A percentile compares a stretch with the other conserved stretches of the same genome.
phyloP scores from a whole-genome alignment of 2,113 vertebrate genomes.

The Sterrhoptilus dennistouni region DNA sequence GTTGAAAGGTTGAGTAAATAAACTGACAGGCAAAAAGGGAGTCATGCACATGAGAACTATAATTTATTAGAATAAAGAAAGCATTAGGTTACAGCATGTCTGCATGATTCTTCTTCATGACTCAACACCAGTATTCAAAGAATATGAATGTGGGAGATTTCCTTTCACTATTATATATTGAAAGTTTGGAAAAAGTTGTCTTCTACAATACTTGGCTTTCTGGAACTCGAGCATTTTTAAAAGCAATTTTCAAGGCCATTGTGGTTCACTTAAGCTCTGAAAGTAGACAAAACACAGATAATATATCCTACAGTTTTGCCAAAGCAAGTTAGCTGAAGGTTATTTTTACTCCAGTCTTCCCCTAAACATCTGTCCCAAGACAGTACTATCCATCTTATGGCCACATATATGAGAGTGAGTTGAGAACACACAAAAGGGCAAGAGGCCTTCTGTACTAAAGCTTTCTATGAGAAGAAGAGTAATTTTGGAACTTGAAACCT shows the following conservation, averaged over 20 bases:
- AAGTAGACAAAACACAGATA: constrained; percentile 16
- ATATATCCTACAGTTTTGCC: not conserved
- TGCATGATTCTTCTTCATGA: not conserved
- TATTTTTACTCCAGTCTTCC: not conserved
- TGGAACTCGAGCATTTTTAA: not conserved
- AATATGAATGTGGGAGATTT: not conserved
- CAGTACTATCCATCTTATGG: not conserved
- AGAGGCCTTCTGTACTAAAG: not conserved
- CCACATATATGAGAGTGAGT: not conserved
- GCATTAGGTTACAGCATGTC: not conserved
- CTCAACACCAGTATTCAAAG: not conserved
- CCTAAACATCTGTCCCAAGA: not conserved
- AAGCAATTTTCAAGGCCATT: constrained; percentile 22
- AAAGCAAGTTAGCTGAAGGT: not conserved
- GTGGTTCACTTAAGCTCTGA: constrained; percentile 14
- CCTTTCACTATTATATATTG: not conserved
- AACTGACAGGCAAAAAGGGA: not conserved
- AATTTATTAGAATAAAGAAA: not conserved
- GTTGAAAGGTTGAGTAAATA: not conserved
- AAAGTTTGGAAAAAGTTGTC: not conserved
- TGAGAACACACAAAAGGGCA: not conserved
- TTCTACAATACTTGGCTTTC: not conserved
- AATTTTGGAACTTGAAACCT: not conserved
- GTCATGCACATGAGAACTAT: not conserved
- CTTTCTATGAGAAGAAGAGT: not conserved